phyloP scores from a whole-genome alignment of 2,888 invertebrate genomes.

The Heteropelma amictum region DNA sequence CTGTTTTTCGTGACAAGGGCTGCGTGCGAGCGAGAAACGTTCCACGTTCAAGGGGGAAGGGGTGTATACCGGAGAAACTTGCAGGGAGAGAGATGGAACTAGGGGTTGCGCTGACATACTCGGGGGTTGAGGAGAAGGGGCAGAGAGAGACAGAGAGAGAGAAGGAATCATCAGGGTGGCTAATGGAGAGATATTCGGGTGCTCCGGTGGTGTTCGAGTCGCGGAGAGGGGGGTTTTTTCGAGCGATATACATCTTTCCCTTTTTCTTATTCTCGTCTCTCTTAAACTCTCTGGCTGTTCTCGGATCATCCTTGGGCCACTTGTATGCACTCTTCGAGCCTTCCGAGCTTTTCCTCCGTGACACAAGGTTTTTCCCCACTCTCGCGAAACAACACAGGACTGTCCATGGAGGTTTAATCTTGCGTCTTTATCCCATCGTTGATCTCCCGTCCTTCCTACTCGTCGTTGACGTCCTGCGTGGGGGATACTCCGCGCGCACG shows the following conservation, averaged over 20 bases:
- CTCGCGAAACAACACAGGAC: not conserved
- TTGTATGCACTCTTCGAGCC: conserved; percentile 44
- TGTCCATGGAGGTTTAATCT: not conserved
- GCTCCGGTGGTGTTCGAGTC: conserved; percentile 63
- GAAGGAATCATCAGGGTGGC: conserved; percentile 72
- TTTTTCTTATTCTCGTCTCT: conserved; percentile 57
- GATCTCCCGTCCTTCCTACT: conserved; percentile 11
- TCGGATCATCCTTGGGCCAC: conserved; percentile 30
- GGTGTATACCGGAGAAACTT: conserved; percentile 10
- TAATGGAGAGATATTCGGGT: conserved; percentile 78
- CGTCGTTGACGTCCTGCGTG: conserved; percentile 34
- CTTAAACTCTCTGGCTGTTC: conserved; percentile 31
- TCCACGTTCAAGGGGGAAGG: not conserved
- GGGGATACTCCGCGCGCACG: conserved; percentile 9
- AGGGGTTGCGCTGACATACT: conserved; percentile 50
- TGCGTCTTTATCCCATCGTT: conserved; percentile 27
- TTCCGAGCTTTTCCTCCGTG: conserved; percentile 35
- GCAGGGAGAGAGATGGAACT: conserved; percentile 35
- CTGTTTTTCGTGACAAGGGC: conserved; percentile 42
- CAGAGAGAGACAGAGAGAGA: conserved; percentile 41
- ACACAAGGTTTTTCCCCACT: conserved; percentile 36
- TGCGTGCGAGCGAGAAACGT: conserved; percentile 42
- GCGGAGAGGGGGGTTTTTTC: conserved; percentile 63
- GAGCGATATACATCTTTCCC: conserved; percentile 51
- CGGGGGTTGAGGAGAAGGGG: conserved; percentile 38